Evolutionary conservation across 1,140 invertebrate species (phyloP).

Genomic region (Yoshiicerus persimilis): DNA sequence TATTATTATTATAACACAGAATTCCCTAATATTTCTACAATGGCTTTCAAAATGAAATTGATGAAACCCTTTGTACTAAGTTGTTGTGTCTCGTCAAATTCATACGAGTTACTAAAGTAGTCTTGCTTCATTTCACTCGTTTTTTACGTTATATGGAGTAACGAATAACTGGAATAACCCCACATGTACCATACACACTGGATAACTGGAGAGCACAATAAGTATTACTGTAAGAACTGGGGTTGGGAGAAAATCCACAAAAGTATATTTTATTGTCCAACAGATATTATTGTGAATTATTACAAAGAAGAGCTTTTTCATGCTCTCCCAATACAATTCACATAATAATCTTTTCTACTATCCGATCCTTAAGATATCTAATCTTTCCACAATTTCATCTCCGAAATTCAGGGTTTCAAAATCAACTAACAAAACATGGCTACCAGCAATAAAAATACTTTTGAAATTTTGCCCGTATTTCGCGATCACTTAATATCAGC

Average conservation of each 20-base stretch:
- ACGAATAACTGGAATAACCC: no score
- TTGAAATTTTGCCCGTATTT: no score
- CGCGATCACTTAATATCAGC: no score
- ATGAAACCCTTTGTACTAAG: background rate
- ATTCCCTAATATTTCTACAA: background rate
- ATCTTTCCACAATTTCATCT: background rate
- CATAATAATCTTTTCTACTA: background rate
- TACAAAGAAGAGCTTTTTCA: background rate
- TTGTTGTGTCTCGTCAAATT: background rate
- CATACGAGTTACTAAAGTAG: background rate
- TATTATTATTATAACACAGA: background rate
- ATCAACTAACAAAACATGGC: background rate
- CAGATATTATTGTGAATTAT: background rate
- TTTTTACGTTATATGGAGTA: no score
- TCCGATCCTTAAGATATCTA: background rate
- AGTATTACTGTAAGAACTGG: background rate
- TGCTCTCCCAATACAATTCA: background rate
- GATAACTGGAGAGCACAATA: background rate
- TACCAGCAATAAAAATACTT: background rate
- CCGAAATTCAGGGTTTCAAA: background rate
- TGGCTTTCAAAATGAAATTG: background rate
- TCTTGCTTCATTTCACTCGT: background rate
- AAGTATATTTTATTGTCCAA: background rate
- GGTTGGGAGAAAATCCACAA: background rate
- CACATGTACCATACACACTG: no score